Evolutionary conservation across 2,797 vertebrate genomes (phyloP).

Genomic region (Pipistrellus nathusii): DNA sequence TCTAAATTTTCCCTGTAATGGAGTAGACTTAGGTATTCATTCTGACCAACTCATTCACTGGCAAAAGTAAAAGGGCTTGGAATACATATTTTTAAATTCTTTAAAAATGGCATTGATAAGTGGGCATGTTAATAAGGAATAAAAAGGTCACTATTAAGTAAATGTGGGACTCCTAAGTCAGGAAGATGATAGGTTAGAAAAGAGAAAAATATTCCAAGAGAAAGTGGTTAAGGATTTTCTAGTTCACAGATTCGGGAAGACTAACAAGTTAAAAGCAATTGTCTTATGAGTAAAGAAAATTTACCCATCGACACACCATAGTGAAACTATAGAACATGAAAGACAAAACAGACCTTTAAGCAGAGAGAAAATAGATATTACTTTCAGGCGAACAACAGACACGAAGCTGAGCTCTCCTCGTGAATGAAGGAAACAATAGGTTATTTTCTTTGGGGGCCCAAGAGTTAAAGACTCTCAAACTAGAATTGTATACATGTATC

Average conservation of each 20-base stretch:
- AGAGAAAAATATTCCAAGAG: slow-evolving; percentile 4
- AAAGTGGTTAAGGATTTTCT: slow-evolving; percentile 44
- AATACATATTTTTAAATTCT: not conserved
- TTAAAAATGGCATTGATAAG: not conserved
- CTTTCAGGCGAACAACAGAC: slow-evolving; percentile 14
- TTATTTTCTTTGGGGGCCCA: not conserved
- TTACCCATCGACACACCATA: not conserved
- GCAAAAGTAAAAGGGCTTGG: not conserved
- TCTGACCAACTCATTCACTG: not conserved
- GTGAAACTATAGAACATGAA: not conserved
- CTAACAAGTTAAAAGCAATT: not conserved
- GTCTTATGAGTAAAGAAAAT: not conserved
- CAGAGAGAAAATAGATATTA: slow-evolving; percentile 2
- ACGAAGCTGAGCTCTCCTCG: not conserved
- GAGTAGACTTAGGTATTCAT: not conserved
- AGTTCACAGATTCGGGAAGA: not conserved
- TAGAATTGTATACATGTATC: not conserved
- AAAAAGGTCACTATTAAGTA: not conserved
- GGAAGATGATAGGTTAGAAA: not conserved
- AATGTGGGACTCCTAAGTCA: not conserved
- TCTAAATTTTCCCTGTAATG: not conserved
- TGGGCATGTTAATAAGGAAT: not conserved
- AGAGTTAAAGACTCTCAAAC: not conserved
- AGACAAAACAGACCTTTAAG: not conserved
- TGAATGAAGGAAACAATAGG: not conserved